Base-by-base conservation (phyloP, 2,113 vertebrate species). In the Chionodraco myersi region DNA sequence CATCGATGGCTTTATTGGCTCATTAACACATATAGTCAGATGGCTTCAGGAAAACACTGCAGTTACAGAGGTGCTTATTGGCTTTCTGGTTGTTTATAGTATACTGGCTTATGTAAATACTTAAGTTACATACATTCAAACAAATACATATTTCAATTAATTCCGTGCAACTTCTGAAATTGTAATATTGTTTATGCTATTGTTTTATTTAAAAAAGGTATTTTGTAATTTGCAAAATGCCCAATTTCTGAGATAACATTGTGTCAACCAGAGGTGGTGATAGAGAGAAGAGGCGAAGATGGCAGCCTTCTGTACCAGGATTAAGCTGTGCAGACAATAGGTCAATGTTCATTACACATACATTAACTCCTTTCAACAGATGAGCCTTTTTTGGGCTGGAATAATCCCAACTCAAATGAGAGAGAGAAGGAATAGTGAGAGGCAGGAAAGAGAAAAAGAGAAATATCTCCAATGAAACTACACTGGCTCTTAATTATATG, bases 401-500 rank as follows among this genome's bases (percentile, higher is more conserved):
- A 61, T 51, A 57, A 75, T 78, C 59, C 59, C 44, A 77, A 73
- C 60, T 62, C 52, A n/a, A 71, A 26, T 1, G 30, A 41, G 36
- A 21, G 59, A 60, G 59, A 60, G 13, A 16, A 34, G 34, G 41
- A 30, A 44, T 57, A 59, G 21, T 13, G 59, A 64, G 41, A n/a
- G 16, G 44, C 16, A 16, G 11, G 18, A 45, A 23, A 23, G 7
- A 69, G 36, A 52, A 53, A 63, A 53, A 83, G 54, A 86, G 80
- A 82, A 72, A 86, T 87, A 57, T 74, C 72, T 86, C 65, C 92
- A 93, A 92, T 94, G 92, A 93, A 93, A 93, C 80, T 69, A 90
- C 82, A 79, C 64, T 64, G 57, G 75, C 64, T 87, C 87, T 58
- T 93, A 94, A 94, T 94, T 94, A 92, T 94, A 94, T 94, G 90